phyloP scores from a whole-genome alignment of 2,888 invertebrate species.

The Leptogaster cylindrica region DNA sequence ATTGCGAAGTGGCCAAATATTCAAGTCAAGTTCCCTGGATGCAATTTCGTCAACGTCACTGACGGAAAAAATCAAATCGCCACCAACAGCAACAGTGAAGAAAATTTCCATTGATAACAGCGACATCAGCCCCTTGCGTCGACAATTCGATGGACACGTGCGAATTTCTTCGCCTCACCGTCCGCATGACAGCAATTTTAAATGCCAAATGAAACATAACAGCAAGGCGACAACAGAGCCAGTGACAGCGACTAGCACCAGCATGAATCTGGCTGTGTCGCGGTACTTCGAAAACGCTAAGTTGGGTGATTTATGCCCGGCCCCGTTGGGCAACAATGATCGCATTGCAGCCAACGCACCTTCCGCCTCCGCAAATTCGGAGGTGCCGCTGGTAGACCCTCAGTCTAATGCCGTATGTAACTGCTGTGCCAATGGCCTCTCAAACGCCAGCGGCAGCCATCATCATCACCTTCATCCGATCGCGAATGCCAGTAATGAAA shows the following conservation, averaged over 20 bases:
- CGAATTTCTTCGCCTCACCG: conserved; percentile 23
- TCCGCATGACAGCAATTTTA: conserved; percentile 27
- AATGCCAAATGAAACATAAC: not conserved
- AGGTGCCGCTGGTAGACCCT: not conserved
- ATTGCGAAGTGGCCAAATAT: conserved; percentile 50
- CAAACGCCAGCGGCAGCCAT: conserved; percentile 33
- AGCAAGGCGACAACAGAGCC: not conserved
- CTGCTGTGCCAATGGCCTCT: conserved; percentile 37
- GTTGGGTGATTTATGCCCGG: conserved; percentile 42
- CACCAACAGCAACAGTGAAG: conserved; percentile 54
- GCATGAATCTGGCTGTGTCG: not conserved
- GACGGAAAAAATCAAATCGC: conserved; percentile 49
- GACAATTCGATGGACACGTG: conserved; percentile 32
- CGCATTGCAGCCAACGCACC: conserved; percentile 31
- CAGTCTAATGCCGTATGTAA: conserved; percentile 10
- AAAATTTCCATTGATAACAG: conserved; percentile 57
- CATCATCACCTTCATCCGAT: conserved; percentile 31
- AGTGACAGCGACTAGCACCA: conserved; percentile 7
- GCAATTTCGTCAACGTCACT: conserved; percentile 53
- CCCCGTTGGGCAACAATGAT: conserved; percentile 25
- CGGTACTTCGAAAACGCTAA: conserved; percentile 16
- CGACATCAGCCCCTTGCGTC: conserved; percentile 39
- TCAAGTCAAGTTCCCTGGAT: conserved; percentile 60
- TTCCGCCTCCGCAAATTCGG: not conserved
- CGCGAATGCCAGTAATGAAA: conserved; percentile 8